Percentiles rank a stretch among this genome's conserved stretches.
Evolutionary conservation across 2,113 vertebrate genomes (phyloP).

Genomic region (Cebus imitator): DNA sequence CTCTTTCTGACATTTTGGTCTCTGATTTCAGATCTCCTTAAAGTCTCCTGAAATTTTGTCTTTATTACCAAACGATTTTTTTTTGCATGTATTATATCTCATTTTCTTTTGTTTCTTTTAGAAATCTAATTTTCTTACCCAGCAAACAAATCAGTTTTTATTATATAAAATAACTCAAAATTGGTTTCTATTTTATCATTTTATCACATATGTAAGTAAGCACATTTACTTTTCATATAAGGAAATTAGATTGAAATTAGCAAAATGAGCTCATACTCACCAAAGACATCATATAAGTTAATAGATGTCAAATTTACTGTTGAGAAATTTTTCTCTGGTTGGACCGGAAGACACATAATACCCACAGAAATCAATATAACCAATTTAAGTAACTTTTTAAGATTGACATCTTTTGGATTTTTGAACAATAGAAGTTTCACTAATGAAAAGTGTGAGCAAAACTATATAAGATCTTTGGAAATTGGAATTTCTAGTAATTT

Average conservation of each 20-base stretch:
- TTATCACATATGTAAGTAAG: neutral
- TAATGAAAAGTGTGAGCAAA: neutral
- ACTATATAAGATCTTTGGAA: conserved; percentile 28
- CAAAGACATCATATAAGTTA: neutral
- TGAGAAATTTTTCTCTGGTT: neutral
- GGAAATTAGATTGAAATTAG: conserved; percentile 4
- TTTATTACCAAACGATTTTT: neutral
- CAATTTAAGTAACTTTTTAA: neutral
- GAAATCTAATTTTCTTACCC: neutral
- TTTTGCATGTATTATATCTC: neutral
- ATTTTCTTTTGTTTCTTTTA: conserved; percentile 3
- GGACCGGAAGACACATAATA: neutral
- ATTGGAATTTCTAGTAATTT: conserved; percentile 39
- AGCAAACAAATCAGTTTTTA: neutral
- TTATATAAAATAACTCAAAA: neutral
- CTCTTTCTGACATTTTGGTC: neutral
- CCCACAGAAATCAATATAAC: neutral
- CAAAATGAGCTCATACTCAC: neutral
- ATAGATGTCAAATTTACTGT: neutral
- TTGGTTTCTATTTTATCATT: neutral
- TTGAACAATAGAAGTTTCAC: neutral
- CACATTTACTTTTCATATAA: neutral
- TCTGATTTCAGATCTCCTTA: neutral
- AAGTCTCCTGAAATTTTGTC: neutral
- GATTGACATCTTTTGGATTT: neutral